phyloP scores from a whole-genome alignment of 1,140 invertebrate genomes.

The Papilio xuthus region DNA sequence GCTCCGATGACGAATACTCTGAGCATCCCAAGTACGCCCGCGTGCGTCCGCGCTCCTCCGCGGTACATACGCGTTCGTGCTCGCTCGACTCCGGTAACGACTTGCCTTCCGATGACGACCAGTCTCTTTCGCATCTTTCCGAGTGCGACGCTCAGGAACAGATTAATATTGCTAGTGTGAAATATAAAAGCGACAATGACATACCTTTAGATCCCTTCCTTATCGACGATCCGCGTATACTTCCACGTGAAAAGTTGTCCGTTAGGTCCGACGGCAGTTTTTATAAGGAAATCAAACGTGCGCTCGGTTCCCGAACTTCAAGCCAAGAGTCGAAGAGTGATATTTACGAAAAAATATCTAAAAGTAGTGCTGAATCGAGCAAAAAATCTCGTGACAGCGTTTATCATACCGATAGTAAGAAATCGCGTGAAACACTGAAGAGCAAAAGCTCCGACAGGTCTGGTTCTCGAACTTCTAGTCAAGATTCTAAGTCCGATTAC shows the following conservation, averaged over 20 bases:
- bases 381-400: constrained; percentile 84
- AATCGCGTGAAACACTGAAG: constrained; percentile 83
- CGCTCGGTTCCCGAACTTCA: constrained; percentile 83
- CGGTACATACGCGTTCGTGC: constrained; percentile 83
- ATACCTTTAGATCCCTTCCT: constrained; percentile 84
- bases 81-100: constrained; percentile 87
- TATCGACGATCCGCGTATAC: constrained; percentile 85
- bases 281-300: constrained; percentile 85
- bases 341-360: constrained; percentile 84
- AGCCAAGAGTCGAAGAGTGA: constrained; percentile 86
- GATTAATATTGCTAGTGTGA: constrained; percentile 70
- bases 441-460: constrained; percentile 82
- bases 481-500: constrained; percentile 84
- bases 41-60: constrained; percentile 52
- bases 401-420: constrained; percentile 84
- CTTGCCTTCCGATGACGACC: constrained; percentile 85
- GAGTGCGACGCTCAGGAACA: constrained; percentile 68
- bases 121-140: constrained; percentile 80
- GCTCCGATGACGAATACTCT: constrained; percentile 84
- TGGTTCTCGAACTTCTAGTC: constrained; percentile 84
- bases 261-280: constrained; percentile 86
- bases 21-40: constrained; percentile 69
- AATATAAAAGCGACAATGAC: constrained; percentile 84
- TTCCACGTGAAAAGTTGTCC: constrained; percentile 85
- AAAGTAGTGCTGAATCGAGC: constrained; percentile 83